A percentile compares a stretch with the other conserved stretches of the same genome.
Conservation (phyloP, 2,888 invertebrate species). For the Leptothorax acervorum region DNA sequence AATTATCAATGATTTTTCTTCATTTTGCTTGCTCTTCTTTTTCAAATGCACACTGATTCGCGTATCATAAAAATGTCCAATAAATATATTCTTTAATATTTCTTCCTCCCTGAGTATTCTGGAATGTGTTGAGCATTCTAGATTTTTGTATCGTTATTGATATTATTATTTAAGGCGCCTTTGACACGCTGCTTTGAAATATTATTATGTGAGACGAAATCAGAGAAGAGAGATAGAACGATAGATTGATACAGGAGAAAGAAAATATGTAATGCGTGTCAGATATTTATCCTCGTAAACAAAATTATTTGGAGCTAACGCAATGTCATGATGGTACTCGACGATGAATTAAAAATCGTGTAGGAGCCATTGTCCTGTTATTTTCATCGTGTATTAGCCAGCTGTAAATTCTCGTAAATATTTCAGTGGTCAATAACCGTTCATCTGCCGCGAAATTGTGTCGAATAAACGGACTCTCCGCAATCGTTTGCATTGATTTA, state of each 20-base stretch:
- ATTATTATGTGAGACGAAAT: constrained; percentile 1
- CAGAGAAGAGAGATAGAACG: not conserved
- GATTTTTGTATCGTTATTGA: constrained; percentile 5
- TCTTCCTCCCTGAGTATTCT: not conserved
- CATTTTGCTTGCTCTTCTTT: not conserved
- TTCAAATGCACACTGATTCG: not conserved
- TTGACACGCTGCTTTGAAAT: not conserved
- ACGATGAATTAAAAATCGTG: constrained; percentile 33
- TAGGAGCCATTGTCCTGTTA: constrained; percentile 12
- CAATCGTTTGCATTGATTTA: constrained; percentile 46
- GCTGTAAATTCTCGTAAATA: constrained; percentile 51
- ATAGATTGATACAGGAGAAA: not conserved
- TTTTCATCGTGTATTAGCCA: constrained; percentile 44
- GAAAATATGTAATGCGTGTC: not conserved
- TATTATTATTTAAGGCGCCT: not conserved
- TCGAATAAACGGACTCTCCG: constrained; percentile 43
- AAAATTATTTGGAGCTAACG: constrained; percentile 37
- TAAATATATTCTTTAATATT: not conserved
- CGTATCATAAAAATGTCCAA: not conserved
- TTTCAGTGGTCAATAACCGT: constrained; percentile 43
- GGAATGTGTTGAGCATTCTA: not conserved
- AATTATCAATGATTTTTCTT: constrained; percentile 21
- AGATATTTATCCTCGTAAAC: constrained; percentile 7
- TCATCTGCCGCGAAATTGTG: constrained; percentile 44
- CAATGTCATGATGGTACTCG: not conserved